These are phyloP conservation scores for Heteromormyrus szaboi DNA, from an alignment of 2,797 vertebrate genomes.

Conservation along the genomic window DNA sequence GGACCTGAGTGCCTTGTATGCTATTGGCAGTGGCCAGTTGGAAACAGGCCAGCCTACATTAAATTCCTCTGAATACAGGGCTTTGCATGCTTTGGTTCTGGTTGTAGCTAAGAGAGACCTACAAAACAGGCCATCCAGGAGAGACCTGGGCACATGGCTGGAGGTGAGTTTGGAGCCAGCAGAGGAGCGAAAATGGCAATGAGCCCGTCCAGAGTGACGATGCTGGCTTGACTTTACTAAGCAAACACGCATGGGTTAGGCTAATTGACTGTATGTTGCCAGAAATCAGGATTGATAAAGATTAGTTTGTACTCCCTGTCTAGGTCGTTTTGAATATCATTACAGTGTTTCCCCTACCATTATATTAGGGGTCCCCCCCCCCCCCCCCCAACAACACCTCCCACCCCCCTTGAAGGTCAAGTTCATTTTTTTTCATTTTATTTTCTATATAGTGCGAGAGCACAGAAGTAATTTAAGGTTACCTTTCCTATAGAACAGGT, in stretches of 20 bases:
- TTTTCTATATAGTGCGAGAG: background rate
- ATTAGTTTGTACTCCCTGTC: background rate
- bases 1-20: background rate
- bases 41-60: background rate
- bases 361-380: too few species aligned
- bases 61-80: background rate
- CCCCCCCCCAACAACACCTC: too few species aligned
- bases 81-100: background rate
- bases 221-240: background rate
- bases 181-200: background rate
- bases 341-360: too few species aligned
- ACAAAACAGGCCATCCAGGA: background rate
- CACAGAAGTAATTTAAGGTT: too few species aligned
- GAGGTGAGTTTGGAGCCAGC: background rate
- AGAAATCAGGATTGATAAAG: background rate
- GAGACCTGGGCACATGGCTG: background rate
- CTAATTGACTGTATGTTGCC: background rate
- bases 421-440: background rate
- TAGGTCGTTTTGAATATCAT: background rate
- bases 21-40: background rate
- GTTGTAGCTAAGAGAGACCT: background rate
- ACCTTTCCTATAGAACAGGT: too few species aligned
- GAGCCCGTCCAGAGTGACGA: background rate
- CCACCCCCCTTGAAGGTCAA: too few species aligned
- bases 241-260: background rate